These are phyloP conservation scores for Pelagia noctiluca DNA, from an alignment of 30 jellyfish, hydroid and myxozoan species.

Conservation along the genomic window DNA sequence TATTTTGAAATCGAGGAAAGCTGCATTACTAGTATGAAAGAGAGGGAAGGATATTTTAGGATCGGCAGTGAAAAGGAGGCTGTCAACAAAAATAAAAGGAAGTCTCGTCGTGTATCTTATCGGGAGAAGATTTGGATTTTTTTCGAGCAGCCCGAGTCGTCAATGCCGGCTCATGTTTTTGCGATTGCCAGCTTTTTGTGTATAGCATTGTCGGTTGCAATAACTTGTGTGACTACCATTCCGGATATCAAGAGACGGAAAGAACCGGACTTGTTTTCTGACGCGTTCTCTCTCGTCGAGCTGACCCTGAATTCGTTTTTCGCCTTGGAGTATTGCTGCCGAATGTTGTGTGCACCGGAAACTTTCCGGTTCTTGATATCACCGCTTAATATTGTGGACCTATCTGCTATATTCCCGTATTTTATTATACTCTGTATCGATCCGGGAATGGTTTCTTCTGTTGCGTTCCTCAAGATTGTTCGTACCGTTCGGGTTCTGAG, in stretches of 20 bases:
- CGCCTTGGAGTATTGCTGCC: constrained; percentile 65
- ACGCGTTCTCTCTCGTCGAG: constrained; percentile 50
- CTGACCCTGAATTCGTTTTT: constrained; percentile 66
- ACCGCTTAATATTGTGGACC: constrained; percentile 65
- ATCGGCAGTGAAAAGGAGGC: background rate
- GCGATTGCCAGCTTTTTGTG: constrained; percentile 54
- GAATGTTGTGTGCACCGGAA: constrained; percentile 74
- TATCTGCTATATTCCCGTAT: constrained; percentile 79
- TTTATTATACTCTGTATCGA: constrained; percentile 46
- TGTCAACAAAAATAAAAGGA: background rate
- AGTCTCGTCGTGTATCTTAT: background rate
- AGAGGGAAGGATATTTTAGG: constrained; percentile 80
- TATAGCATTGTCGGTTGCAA: constrained; percentile 52
- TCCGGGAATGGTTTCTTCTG: constrained; percentile 29
- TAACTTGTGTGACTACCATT: constrained; percentile 70
- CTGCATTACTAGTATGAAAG: constrained; percentile 65
- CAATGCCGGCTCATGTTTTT: constrained; percentile 68
- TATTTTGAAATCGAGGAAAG: constrained; percentile 75
- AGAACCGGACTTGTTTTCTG: constrained; percentile 26
- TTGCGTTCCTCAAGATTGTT: constrained; percentile 59
- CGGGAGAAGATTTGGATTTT: constrained; percentile 71
- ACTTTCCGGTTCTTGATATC: constrained; percentile 42
- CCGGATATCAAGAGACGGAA: constrained; percentile 23
- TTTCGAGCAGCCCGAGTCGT: constrained; percentile 83
- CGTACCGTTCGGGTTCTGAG: constrained; percentile 84